A percentile compares a stretch with the other conserved stretches of the same genome.
phyloP scores from a whole-genome alignment of 1,140 invertebrate species.

The Drosophila pruinosa region DNA sequence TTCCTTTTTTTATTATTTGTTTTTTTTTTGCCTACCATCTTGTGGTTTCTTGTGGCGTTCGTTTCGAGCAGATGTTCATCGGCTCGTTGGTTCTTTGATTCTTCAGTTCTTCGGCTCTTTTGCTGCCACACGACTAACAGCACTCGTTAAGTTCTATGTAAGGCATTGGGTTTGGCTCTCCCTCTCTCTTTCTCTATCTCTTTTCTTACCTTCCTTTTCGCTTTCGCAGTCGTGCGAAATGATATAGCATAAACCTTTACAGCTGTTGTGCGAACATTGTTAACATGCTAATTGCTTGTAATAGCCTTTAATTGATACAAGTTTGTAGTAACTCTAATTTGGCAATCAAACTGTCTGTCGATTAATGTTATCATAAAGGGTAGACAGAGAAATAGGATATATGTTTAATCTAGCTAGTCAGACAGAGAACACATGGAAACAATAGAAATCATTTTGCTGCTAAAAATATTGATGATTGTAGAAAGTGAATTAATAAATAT shows the following conservation, averaged over 20 bases:
- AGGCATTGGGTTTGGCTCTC: conserved; percentile 64
- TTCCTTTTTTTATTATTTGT: conserved; percentile 50
- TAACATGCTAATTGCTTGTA: conserved; percentile 51
- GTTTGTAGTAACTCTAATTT: not conserved
- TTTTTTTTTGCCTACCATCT: not conserved
- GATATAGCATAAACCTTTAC: conserved; percentile 12
- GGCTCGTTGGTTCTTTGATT: conserved; percentile 6
- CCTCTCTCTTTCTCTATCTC: not conserved
- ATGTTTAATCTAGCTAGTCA: too few species aligned
- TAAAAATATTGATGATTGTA: too few species aligned
- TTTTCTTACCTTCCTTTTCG: conserved; percentile 24
- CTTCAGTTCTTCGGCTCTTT: conserved; percentile 4
- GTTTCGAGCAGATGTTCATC: conserved; percentile 55
- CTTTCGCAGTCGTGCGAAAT: conserved; percentile 22
- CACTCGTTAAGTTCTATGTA: conserved; percentile 53
- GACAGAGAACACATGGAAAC: too few species aligned
- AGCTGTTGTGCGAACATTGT: conserved; percentile 12
- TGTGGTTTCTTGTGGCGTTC: conserved; percentile 28
- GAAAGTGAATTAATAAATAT: too few species aligned
- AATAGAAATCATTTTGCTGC: too few species aligned
- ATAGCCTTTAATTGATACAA: not conserved
- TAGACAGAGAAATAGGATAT: too few species aligned
- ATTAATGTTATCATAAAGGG: too few species aligned
- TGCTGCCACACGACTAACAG: conserved; percentile 9
- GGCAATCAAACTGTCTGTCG: too few species aligned